Evolutionary conservation across 2,888 invertebrate species (phyloP), one percentile per base, ranked within the genome.

Genomic region (Mactromeris polynyma): DNA sequence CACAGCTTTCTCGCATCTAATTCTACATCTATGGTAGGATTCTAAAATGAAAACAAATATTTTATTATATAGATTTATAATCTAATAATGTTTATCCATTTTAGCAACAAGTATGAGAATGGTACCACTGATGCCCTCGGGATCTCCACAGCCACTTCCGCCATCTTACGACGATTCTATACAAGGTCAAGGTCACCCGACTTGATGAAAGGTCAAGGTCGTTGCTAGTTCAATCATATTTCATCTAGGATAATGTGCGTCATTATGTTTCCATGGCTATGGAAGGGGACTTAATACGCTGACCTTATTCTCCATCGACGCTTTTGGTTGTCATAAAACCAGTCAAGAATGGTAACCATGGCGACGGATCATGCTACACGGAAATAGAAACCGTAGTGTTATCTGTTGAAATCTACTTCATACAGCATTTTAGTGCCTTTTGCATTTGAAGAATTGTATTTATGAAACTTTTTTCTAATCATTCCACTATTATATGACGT

Each of bases 21-120:
- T n/a, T n/a, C n/a, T n/a, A n/a, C n/a, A n/a, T n/a, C n/a, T n/a
- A n/a, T n/a, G n/a, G n/a, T n/a, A n/a, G n/a, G n/a, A n/a, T n/a
- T n/a, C n/a, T n/a, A n/a, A n/a, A n/a, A n/a, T n/a, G n/a, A n/a
- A n/a, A n/a, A n/a, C n/a, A n/a, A n/a, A n/a, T n/a, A n/a, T n/a
- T n/a, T n/a, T n/a, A n/a, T n/a, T n/a, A n/a, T n/a, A n/a, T n/a
- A n/a, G n/a, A n/a, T n/a, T n/a, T n/a, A n/a, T n/a, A n/a, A n/a
- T n/a, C n/a, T n/a, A n/a, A n/a, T n/a, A n/a, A n/a, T n/a, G n/a
- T n/a, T 9, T 17, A 51, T 64, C 58, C 7, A 77, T 85, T 89
- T 81, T 83, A 91, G 91, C 91, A 19, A 90, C 91, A 38, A 91
- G 91, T 51, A 88, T 91, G 89, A 38, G 91, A 38, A 91, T 91